Evolutionary conservation across 2,888 invertebrate genomes (phyloP), one percentile per base, ranked within the genome.

Genomic region (Orthosia cruda): DNA sequence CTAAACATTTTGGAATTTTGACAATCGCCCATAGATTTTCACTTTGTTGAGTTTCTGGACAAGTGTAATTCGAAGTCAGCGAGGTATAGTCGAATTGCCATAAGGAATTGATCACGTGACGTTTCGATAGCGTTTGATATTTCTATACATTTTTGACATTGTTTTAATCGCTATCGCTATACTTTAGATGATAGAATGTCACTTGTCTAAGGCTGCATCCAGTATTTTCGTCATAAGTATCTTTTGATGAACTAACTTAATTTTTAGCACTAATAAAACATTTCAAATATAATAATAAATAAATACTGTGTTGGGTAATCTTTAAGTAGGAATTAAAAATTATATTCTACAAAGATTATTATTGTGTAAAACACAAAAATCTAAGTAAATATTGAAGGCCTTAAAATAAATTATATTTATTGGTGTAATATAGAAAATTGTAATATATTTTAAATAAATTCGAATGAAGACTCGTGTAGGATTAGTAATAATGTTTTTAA

Each of bases 361-460:
- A 61, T 26, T 49, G 77, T 77, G 74, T 75, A 1, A 52, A 75
- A 75, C 52, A 75, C 77, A 49, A 47, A 15, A 16, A 47, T 3
- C n/a, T 62, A 40, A 40, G 32, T 74, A n/a, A 49, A 26, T 75
- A 9, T 57, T 40, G 16, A 18, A 20, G 58, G 20, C 67, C 66
- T 76, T 67, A 23, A 18, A 52, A 16, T 52, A 13, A 20, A 47
- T 26, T 4, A 45, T 59, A 26, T 5, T 52, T 58, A 26, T n/a
- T 71, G 23, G 11, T 18, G 23, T 55, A 40, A 50, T 47, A 12
- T 49, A 57, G 7, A 47, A 13, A n/a, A 52, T 18, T 12, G 74
- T 73, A 62, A 73, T 55, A 73, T 75, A 75, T 75, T 73, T 0
- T 49, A 16, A 49, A 40, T 40, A 9, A 40, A 40, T 40, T 40